phyloP scores from a whole-genome alignment of 2,888 invertebrate genomes.

The Cabera pusaria region DNA sequence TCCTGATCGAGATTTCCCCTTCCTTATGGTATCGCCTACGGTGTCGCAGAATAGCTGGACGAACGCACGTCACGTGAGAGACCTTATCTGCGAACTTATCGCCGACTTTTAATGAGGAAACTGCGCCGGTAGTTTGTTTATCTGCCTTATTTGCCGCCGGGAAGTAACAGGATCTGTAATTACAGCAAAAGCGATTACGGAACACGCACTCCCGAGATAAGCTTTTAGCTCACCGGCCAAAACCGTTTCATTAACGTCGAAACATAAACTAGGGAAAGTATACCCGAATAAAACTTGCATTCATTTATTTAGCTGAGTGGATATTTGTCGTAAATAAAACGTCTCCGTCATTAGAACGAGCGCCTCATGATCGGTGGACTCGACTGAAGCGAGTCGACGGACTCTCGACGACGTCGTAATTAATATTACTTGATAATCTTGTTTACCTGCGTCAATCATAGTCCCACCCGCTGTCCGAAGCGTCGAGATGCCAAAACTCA shows the following conservation, averaged over 20 bases:
- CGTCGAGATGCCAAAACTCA: background rate
- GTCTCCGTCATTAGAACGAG: too few species aligned
- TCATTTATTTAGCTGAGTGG: too few species aligned
- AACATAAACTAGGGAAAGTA: too few species aligned
- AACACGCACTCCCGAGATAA: background rate
- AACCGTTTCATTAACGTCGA: background rate
- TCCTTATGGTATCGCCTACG: conserved; percentile 40
- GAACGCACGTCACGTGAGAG: conserved; percentile 5
- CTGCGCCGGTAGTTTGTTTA: conserved; percentile 16
- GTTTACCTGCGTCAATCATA: background rate
- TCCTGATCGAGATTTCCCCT: conserved; percentile 48
- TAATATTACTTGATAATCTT: background rate
- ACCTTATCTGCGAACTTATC: conserved; percentile 9
- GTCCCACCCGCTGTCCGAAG: background rate
- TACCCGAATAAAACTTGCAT: too few species aligned
- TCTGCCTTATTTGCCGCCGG: conserved; percentile 13
- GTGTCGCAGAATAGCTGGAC: conserved; percentile 4
- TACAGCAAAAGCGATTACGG: conserved; percentile 3
- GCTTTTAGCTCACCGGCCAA: background rate
- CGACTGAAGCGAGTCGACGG: too few species aligned
- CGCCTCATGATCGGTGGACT: too few species aligned
- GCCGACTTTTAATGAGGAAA: conserved; percentile 22
- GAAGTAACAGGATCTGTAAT: conserved; percentile 10
- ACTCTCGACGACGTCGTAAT: too few species aligned
- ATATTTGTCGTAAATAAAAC: too few species aligned